Evolutionary conservation across 1,140 invertebrate genomes (phyloP), one percentile per base, ranked within the genome.

Genomic region (Drosophila pruinosa): DNA sequence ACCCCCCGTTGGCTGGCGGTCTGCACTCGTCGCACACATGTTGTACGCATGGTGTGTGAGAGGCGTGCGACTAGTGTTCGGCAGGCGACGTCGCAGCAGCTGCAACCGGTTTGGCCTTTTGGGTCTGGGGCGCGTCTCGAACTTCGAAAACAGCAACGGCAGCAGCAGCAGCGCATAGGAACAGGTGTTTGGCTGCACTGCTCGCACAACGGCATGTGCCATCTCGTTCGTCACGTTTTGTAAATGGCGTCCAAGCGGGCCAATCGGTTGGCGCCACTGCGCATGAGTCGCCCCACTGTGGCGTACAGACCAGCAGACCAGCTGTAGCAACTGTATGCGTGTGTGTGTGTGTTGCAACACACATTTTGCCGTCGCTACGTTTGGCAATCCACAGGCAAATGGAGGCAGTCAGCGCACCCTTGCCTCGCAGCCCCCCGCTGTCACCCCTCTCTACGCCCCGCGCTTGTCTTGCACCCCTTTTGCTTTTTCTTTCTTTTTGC

Each of bases 201-300:
- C 77, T 77, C 79, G 63, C 74, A 62, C 79, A 21, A 34, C 52
- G 19, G 4, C 14, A 5, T 36, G n/a, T n/a, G 57, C 69, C 36
- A 34, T 86, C 76, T 77, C 62, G 41, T 47, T 89, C 28, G 1
- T 24, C 12, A 43, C 39, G 65, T 31, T 81, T 77, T 80, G 80
- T 86, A 90, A 90, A 90, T 90, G 89, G 89, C 89, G 89, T 81
- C 89, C 80, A 89, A 90, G 78, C 89, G 89, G 89, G 89, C 89
- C 89, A 90, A 90, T 90, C 89, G 89, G 75, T 80, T 82, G 59
- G 50, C 14, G 8, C 36, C 72, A 76, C 7, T 89, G 89, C 80
- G 89, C 89, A 89, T 90, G 89, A 77, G 43, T 78, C 34, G 67
- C 79, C 72, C 64, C 64, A 47, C 54, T 26, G 24, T 17, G n/a